Percentiles rank a stretch among this genome's conserved stretches.
Evolutionary conservation across 2,888 invertebrate genomes (phyloP).

Genomic region (Aspidapion aeneum): DNA sequence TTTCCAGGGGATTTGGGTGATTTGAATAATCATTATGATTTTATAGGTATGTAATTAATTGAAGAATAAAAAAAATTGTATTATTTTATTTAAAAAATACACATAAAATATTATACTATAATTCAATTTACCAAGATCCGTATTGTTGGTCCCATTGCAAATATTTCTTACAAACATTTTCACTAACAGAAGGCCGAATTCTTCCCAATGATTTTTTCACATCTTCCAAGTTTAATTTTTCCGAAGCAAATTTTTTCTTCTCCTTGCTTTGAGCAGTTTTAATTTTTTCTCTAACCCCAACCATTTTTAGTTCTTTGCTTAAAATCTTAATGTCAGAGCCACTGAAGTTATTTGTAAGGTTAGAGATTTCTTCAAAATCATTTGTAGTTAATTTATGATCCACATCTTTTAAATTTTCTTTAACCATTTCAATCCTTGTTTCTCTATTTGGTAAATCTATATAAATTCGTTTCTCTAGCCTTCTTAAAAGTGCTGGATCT

Average conservation of each 20-base stretch:
- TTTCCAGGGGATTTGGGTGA: too few relatives aligned
- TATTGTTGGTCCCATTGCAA: conserved; percentile 51
- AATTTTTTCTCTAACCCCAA: conserved; percentile 58
- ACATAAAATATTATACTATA: too few relatives aligned
- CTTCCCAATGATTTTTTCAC: conserved; percentile 42
- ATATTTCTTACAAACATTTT: conserved; percentile 54
- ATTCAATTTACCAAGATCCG: background rate
- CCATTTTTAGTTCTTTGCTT: conserved; percentile 88
- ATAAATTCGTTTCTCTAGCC: conserved; percentile 83
- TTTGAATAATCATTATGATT: too few relatives aligned
- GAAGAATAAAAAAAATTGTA: background rate
- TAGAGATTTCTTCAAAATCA: conserved; percentile 50
- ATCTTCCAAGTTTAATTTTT: conserved; percentile 45
- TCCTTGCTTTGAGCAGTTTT: conserved; percentile 23
- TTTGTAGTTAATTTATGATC: conserved; percentile 34
- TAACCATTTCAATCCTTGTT: conserved; percentile 67
- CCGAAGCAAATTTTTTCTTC: conserved; percentile 47
- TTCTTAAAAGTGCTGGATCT: conserved; percentile 80
- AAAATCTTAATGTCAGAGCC: conserved; percentile 84
- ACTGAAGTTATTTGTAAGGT: conserved; percentile 71
- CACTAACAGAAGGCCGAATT: conserved; percentile 58
- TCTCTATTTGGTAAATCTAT: conserved; percentile 70
- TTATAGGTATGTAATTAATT: too few relatives aligned
- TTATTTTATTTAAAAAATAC: background rate
- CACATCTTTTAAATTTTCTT: conserved; percentile 54